These are phyloP conservation scores for Poeciliopsis infans DNA, from an alignment of 2,797 vertebrate species.

Conservation along the genomic window DNA sequence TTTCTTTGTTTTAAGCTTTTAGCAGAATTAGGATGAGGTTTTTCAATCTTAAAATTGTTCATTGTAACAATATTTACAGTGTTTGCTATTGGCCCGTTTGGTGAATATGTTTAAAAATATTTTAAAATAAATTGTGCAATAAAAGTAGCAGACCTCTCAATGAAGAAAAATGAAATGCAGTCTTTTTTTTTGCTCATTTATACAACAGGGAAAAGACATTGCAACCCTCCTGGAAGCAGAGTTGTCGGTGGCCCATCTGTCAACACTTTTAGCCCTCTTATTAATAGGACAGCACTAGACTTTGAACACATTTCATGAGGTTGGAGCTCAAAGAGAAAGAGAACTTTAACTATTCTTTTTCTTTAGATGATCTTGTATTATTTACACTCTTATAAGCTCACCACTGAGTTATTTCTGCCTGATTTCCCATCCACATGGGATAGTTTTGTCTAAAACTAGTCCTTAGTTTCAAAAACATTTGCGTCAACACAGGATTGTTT, in stretches of 20 bases:
- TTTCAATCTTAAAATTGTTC: conserved; percentile 11
- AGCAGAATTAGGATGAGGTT: not conserved
- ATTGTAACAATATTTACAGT: conserved; percentile 13
- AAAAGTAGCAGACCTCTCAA: not conserved
- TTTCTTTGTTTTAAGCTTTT: not conserved
- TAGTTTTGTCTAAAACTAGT: not conserved
- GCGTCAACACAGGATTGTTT: too few relatives aligned
- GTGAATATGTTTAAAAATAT: not conserved
- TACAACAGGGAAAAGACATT: not conserved
- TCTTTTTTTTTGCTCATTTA: not conserved
- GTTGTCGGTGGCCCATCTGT: not conserved
- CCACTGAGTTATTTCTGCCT: not conserved
- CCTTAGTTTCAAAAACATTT: too few relatives aligned
- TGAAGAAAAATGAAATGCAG: not conserved
- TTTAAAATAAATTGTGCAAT: not conserved
- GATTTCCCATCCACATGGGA: not conserved
- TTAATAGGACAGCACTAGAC: not conserved
- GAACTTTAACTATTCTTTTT: not conserved
- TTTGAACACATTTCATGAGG: not conserved
- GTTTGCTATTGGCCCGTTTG: not conserved
- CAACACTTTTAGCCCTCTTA: not conserved
- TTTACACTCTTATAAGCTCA: not conserved
- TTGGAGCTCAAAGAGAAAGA: not conserved
- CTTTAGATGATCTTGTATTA: not conserved
- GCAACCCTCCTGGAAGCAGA: not conserved